phyloP scores from a whole-genome alignment of 2,113 vertebrate genomes.

The Gracilinanus agilis region DNA sequence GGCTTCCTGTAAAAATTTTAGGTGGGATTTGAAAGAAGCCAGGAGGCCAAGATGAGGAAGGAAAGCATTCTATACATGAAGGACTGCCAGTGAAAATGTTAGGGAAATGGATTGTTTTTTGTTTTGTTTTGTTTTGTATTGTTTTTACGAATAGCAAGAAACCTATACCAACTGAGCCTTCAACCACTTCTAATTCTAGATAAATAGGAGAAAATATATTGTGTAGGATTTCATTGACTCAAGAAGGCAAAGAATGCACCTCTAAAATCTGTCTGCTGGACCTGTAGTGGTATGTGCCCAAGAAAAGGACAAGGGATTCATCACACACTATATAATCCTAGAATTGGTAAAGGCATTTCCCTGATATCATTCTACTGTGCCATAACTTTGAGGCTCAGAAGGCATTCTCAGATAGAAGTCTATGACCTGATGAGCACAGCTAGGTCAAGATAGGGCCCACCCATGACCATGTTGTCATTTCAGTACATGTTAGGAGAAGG shows the following conservation, averaged over 20 bases:
- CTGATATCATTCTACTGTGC: background rate
- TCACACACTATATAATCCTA: background rate
- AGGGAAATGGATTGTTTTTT: background rate
- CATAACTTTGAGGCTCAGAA: background rate
- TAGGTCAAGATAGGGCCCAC: background rate
- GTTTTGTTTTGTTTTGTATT: too few species aligned
- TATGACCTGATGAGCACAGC: background rate
- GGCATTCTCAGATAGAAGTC: background rate
- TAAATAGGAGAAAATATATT: background rate
- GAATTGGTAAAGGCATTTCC: background rate
- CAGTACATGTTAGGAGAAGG: background rate
- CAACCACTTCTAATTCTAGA: background rate
- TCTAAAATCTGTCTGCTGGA: background rate
- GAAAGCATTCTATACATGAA: background rate
- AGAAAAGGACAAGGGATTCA: background rate
- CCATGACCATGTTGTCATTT: background rate
- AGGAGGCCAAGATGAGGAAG: background rate
- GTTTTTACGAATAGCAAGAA: background rate
- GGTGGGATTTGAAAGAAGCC: background rate
- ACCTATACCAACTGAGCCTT: background rate
- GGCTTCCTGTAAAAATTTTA: background rate
- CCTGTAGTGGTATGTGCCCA: background rate
- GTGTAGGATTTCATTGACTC: background rate
- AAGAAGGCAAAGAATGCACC: background rate
- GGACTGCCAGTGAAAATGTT: background rate